Evolutionary conservation across 2,113 vertebrate species (phyloP).

Genomic region (Hippocampus comes): DNA sequence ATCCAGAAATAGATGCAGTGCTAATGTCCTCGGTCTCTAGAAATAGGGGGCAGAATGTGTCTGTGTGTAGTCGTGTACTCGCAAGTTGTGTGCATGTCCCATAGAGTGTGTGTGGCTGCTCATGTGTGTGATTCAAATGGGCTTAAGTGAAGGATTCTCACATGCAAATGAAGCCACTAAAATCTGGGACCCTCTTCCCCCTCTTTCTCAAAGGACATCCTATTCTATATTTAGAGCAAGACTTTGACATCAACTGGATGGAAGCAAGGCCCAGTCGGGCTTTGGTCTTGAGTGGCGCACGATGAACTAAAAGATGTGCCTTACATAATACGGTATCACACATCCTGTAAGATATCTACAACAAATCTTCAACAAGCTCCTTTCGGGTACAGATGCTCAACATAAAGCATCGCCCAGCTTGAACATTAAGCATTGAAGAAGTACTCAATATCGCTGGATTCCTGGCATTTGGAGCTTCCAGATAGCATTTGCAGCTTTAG

Average conservation of each 20-base stretch:
- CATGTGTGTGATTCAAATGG: conserved; percentile 45
- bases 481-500: conserved; percentile 55
- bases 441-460: conserved; percentile 59
- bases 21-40: conserved; percentile 65
- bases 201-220: conserved; percentile 56
- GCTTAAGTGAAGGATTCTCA: conserved; percentile 61
- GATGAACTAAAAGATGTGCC: conserved; percentile 51
- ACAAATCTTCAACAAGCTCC: conserved; percentile 65
- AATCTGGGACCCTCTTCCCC: conserved; percentile 50
- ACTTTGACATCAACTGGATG: conserved; percentile 55
- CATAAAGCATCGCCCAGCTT: conserved; percentile 44
- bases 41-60: conserved; percentile 42
- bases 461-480: conserved; percentile 59
- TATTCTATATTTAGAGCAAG: conserved; percentile 65
- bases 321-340: conserved; percentile 52
- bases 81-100: conserved; percentile 12
- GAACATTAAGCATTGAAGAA: conserved; percentile 59
- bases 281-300: conserved; percentile 46
- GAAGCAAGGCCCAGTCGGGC: conserved; percentile 38
- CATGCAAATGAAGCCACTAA: conserved; percentile 69
- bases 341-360: conserved; percentile 50
- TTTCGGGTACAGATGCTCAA: conserved; percentile 46
- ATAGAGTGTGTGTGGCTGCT: conserved; percentile 26
- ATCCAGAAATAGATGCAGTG: conserved; percentile 72
- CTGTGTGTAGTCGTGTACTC: conserved; percentile 33